Conservation (phyloP, 2,113 vertebrate genomes). For the Mormyrus iriodes region DNA sequence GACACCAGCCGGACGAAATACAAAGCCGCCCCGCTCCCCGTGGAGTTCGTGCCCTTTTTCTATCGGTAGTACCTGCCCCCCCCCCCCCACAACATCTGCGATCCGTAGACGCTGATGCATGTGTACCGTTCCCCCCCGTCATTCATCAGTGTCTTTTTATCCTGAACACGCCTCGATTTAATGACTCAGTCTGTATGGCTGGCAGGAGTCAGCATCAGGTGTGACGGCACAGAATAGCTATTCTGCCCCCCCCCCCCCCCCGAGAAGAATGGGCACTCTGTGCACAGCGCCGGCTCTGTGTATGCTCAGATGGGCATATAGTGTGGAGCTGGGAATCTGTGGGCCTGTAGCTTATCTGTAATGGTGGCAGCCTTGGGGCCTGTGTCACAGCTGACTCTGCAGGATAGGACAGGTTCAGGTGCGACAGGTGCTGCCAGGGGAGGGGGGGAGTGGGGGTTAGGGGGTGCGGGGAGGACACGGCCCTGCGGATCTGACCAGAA, state of each 20-base stretch:
- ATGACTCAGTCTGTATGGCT: neutral
- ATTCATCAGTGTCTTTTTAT: neutral
- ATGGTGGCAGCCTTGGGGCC: neutral
- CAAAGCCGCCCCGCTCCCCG: slow-evolving; percentile 89
- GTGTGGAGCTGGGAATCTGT: slow-evolving; percentile 34
- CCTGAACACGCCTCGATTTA: neutral
- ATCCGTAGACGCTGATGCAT: neutral
- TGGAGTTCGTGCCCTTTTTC: slow-evolving; percentile 97
- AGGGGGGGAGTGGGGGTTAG: neutral
- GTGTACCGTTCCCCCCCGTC: too few species aligned
- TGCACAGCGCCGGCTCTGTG: slow-evolving; percentile 30
- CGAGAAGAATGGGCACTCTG: slow-evolving; percentile 41
- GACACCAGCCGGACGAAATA: slow-evolving; percentile 95
- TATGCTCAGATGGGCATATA: slow-evolving; percentile 42
- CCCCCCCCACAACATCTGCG: neutral
- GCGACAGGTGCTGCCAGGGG: neutral
- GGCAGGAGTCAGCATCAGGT: neutral
- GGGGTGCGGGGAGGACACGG: neutral
- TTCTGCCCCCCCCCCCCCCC: neutral
- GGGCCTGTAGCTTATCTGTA: slow-evolving; percentile 24
- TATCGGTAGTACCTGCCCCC: slow-evolving; percentile 76
- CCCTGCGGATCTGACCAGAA: neutral
- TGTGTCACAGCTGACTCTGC: neutral
- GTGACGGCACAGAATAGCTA: neutral
- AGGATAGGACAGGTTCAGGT: neutral